Evolutionary conservation across 2,888 invertebrate species (phyloP), one percentile per base, ranked within the genome.

Genomic region (Argyra leucocephala): DNA sequence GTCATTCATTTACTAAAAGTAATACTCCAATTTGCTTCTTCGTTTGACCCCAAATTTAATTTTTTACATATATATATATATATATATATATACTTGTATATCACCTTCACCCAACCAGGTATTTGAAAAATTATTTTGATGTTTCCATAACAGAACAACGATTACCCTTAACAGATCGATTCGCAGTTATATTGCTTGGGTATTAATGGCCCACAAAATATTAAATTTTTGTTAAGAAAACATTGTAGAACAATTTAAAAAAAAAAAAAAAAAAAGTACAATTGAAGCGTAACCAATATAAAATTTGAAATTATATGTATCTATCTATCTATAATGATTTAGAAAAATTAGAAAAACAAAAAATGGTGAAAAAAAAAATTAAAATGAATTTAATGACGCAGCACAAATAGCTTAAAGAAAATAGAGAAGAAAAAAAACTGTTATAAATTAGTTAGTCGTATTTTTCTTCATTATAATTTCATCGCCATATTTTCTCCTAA

Each of bases 381-480:
- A 22, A 48, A 61, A 64, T 64, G 60, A 61, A 60, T 61, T 64
- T 64, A 64, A 64, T 64, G 64, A 64, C 64, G 64, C 61, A 64
- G 64, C 64, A 64, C 37, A 61, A 64, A 60, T 48, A 48, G 12
- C 12, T 48, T n/a, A 48, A 2, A 37, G 1, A 48, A 48, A 48
- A 31, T 10, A 31, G 31, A 31, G 6, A 31, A 31, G 31, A 31
- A 48, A 48, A 48, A 31, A 31, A 10, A 31, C 9, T 15, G 37
- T 6, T 37, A 37, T 37, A 37, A 37, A 37, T 15, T 37, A 9
- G 12, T n/a, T 37, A 15, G 10, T 12, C 15, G 9, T 48, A 15
- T 48, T 37, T 37, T 37, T 48, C 18, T 48, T 48, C 6, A 48
- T 48, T 18, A 48, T n/a, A 3, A 5, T 48, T 48, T 48, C 18